phyloP scores from a whole-genome alignment of 2,113 vertebrate genomes.

The Toxotes jaculatrix region DNA sequence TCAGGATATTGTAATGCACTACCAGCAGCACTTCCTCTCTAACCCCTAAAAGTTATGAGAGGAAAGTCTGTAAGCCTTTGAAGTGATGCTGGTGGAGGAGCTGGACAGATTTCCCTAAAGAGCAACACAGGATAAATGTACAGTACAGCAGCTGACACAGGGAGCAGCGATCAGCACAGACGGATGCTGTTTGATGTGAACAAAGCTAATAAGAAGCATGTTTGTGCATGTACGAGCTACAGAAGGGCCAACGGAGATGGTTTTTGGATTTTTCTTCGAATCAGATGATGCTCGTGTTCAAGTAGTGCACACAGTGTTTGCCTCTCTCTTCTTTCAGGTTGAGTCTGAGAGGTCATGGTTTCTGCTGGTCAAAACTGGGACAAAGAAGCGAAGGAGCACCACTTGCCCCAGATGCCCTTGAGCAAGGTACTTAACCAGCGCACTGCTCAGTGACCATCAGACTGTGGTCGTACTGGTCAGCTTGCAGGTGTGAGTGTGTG shows the following conservation, averaged over 20 bases:
- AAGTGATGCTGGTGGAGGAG: conserved; percentile 47
- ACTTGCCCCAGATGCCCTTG: neutral
- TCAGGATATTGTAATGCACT: conserved; percentile 34
- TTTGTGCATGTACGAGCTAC: neutral
- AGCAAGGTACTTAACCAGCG: neutral
- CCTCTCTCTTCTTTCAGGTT: no score
- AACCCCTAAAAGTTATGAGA: conserved; percentile 10
- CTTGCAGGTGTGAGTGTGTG: neutral
- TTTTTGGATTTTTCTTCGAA: neutral
- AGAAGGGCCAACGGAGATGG: neutral
- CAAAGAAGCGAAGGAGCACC: neutral
- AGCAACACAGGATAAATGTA: conserved; percentile 16
- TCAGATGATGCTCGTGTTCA: neutral
- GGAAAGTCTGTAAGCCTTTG: conserved; percentile 50
- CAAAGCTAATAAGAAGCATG: conserved; percentile 18
- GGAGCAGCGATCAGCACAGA: neutral
- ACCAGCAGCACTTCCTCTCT: conserved; percentile 44
- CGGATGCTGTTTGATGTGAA: conserved; percentile 24
- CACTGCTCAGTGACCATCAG: neutral
- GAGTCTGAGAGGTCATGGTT: neutral
- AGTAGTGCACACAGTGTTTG: neutral
- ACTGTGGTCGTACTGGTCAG: neutral
- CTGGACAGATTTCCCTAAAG: conserved; percentile 18
- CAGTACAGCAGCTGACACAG: neutral
- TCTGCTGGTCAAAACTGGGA: neutral